Base-by-base conservation (phyloP, 2,888 invertebrate genomes). In the Clivina fossor region DNA sequence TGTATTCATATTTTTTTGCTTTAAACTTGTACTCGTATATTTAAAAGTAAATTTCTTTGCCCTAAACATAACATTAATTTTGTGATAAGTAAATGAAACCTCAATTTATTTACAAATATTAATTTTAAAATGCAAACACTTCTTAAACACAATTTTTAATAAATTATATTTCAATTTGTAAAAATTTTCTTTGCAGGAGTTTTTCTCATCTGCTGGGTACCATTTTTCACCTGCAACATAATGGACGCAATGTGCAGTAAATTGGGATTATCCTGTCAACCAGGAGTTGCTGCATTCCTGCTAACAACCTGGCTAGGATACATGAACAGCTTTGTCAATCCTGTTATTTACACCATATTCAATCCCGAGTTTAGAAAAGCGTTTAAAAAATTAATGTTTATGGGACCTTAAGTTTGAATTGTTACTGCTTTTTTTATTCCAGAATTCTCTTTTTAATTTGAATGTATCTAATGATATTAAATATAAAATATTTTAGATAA, bases 311-410 rank as follows among this genome's bases (percentile, higher is more conserved):
- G 98, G 98, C 81, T 98, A 56, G 98, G 98, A 46, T 99, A 99
- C 77, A 94, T 98, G 81, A 98, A 94, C 76, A 90, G 90, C 67
- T 92, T 92, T 71, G 88, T 92, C 58, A 93, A 93, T 76, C 94
- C 94, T 7, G 88, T 94, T 64, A 94, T 94, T 69, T 94, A 95
- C 74, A 93, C 93, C 58, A 93, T 93, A 70, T 92, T 94, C 76
- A 97, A 97, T 78, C 93, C 93, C 1, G 98, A 99, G 74, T 99
- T 98, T 78, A 82, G 98, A 62, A 95, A 96, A 79, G 98, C 98
- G 49, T 99, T 99, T 78, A 90, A 94, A 70, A 94, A 93, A 75
- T 84, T 97, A 63, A 86, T 97, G 77, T 81, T 82, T 59, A 78
- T 88, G 66, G 84, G 82, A 58, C 69, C 68, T 60, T 61, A 58